phyloP scores from a whole-genome alignment of 1,140 invertebrate genomes.

The Phymorhynchus buccinoides region DNA sequence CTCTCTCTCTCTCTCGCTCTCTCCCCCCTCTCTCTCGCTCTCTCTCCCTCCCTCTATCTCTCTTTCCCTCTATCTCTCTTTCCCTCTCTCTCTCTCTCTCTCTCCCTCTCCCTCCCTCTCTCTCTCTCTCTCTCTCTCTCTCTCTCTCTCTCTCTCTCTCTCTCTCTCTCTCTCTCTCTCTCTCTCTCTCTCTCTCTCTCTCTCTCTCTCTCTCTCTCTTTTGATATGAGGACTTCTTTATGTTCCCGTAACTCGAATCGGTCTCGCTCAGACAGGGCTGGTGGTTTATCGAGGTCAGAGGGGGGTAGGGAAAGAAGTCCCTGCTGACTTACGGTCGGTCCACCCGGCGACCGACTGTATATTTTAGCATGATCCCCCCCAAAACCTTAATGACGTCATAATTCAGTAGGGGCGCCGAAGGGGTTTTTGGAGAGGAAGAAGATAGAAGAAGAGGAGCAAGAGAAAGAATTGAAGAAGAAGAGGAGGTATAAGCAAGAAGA shows the following conservation, averaged over 20 bases:
- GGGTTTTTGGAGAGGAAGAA: too few species aligned
- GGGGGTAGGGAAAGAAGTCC: background rate
- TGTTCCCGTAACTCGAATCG: too few species aligned
- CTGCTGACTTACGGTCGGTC: too few species aligned
- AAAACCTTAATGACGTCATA: slow-evolving; percentile 7
- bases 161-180: background rate
- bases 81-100: background rate
- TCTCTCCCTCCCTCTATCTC: background rate
- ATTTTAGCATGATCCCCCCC: slow-evolving; percentile 6
- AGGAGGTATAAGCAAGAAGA: too few species aligned
- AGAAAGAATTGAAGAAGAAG: too few species aligned
- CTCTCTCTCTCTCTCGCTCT: background rate
- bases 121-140: background rate
- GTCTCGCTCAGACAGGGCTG: background rate
- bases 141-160: slow-evolving; percentile 1
- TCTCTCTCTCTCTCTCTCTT: background rate
- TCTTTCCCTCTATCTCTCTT: background rate
- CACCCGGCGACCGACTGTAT: too few species aligned
- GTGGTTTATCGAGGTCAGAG: background rate
- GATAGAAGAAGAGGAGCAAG: too few species aligned
- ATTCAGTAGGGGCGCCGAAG: too few species aligned
- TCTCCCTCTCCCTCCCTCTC: background rate
- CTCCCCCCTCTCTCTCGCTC: background rate
- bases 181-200: background rate
- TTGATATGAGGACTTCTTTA: too few species aligned